A percentile compares a stretch with the other conserved stretches of the same genome.
These are phyloP conservation scores for Ophonus ardosiacus DNA, from an alignment of 2,888 invertebrate genomes.

Conservation along the genomic window DNA sequence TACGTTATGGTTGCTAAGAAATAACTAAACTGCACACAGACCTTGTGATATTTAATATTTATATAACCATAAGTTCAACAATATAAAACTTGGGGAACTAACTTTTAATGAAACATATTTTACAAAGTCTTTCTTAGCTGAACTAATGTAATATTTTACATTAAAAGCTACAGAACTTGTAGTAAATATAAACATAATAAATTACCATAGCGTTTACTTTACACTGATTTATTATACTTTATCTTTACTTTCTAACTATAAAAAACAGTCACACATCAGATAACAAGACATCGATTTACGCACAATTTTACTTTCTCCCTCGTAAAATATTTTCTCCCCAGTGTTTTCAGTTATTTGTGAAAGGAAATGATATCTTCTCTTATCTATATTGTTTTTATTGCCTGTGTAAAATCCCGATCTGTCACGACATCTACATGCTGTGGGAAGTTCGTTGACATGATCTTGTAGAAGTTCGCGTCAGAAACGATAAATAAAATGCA, in stretches of 20 bases:
- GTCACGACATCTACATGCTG: conserved; percentile 30
- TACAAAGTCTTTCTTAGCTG: neutral
- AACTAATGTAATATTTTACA: neutral
- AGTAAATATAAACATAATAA: neutral
- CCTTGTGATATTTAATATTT: neutral
- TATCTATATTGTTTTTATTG: conserved; percentile 53
- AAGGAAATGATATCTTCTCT: conserved; percentile 55
- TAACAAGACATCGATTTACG: conserved; percentile 13
- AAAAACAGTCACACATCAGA: neutral
- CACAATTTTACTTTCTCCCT: conserved; percentile 4
- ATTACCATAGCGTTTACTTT: neutral
- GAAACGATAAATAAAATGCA: conserved; percentile 28
- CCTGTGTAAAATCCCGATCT: conserved; percentile 43
- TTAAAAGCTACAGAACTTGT: neutral
- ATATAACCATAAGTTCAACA: neutral
- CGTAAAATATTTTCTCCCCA: conserved; percentile 32
- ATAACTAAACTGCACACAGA: too few relatives aligned
- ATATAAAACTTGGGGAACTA: neutral
- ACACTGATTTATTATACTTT: neutral
- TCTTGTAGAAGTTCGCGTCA: conserved; percentile 19
- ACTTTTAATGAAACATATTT: neutral
- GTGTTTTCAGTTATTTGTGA: conserved; percentile 42
- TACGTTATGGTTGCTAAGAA: too few relatives aligned
- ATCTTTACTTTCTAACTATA: neutral
- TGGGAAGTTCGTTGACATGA: conserved; percentile 42